Evolutionary conservation across 2,797 vertebrate species (phyloP).

Genomic region (Crenuchus spilurus): DNA sequence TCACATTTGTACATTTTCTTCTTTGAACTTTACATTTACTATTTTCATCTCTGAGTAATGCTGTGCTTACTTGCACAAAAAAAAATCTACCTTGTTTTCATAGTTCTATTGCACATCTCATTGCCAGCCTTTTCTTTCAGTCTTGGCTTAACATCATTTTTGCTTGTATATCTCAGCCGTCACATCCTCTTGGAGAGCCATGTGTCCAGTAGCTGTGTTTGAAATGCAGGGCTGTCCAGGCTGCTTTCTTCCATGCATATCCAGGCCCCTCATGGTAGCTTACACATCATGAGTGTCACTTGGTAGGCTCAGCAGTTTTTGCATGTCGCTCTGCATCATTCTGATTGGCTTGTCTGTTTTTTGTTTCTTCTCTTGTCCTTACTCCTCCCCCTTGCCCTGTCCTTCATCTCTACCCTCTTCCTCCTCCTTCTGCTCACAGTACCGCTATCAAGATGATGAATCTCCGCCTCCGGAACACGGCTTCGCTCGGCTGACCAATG

Average conservation of each 20-base stretch:
- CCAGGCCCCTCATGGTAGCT: background rate
- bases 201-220: background rate
- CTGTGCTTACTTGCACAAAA: background rate
- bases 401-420: background rate
- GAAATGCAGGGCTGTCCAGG: background rate
- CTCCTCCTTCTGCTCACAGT: constrained; percentile 71
- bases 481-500: constrained; percentile 89
- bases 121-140: background rate
- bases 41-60: too few relatives aligned
- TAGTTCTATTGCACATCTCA: background rate
- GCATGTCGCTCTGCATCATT: background rate
- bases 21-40: too few relatives aligned
- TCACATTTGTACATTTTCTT: too few relatives aligned
- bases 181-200: background rate
- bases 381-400: background rate
- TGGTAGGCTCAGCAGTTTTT: constrained; percentile 1
- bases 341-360: background rate
- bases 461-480: constrained; percentile 86
- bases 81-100: background rate
- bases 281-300: background rate
- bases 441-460: constrained; percentile 94
- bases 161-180: background rate
- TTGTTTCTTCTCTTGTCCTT: background rate
- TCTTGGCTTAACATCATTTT: background rate
- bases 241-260: background rate